phyloP scores from a whole-genome alignment of 2,797 vertebrate genomes.

The Adelosebastes latens region DNA sequence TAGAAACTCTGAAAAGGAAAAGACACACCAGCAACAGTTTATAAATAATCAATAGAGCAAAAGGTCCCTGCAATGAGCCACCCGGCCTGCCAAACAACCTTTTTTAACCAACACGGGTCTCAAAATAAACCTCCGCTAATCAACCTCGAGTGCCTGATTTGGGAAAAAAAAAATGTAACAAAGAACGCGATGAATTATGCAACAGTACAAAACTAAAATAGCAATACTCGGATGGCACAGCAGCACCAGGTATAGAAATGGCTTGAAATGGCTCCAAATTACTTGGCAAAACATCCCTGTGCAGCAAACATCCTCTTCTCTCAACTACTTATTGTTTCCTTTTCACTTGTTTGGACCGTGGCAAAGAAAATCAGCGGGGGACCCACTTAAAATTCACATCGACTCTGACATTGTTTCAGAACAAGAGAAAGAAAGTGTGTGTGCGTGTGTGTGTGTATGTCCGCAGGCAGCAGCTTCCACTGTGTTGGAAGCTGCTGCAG shows the following conservation, averaged over 20 bases:
- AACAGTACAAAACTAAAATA: slow-evolving; percentile 70
- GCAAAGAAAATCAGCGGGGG: slow-evolving; percentile 57
- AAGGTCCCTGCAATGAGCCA: slow-evolving; percentile 36
- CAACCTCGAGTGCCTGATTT: slow-evolving; percentile 36
- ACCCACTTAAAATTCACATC: slow-evolving; percentile 74
- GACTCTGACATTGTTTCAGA: slow-evolving; percentile 70
- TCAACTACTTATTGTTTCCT: slow-evolving; percentile 76
- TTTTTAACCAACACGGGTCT: slow-evolving; percentile 42
- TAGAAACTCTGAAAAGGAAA: slow-evolving; percentile 20
- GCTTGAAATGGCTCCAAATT: slow-evolving; percentile 67
- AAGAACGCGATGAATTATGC: slow-evolving; percentile 60
- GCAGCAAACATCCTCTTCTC: slow-evolving; percentile 81
- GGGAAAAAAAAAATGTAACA: slow-evolving; percentile 37
- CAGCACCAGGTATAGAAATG: slow-evolving; percentile 65
- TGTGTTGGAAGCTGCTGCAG: slow-evolving; percentile 52
- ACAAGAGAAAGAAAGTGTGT: slow-evolving; percentile 11
- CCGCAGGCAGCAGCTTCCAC: slow-evolving; percentile 42
- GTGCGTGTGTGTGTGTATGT: slow-evolving; percentile 8
- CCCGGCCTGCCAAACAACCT: slow-evolving; percentile 43
- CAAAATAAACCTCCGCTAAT: slow-evolving; percentile 66
- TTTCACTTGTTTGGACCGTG: slow-evolving; percentile 62
- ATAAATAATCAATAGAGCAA: slow-evolving; percentile 62
- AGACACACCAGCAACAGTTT: slow-evolving; percentile 13
- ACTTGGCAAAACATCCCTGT: slow-evolving; percentile 74
- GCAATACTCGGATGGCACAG: slow-evolving; percentile 57